These are phyloP conservation scores for Tyto alba DNA, from an alignment of 2,113 vertebrate species.

Conservation along the genomic window DNA sequence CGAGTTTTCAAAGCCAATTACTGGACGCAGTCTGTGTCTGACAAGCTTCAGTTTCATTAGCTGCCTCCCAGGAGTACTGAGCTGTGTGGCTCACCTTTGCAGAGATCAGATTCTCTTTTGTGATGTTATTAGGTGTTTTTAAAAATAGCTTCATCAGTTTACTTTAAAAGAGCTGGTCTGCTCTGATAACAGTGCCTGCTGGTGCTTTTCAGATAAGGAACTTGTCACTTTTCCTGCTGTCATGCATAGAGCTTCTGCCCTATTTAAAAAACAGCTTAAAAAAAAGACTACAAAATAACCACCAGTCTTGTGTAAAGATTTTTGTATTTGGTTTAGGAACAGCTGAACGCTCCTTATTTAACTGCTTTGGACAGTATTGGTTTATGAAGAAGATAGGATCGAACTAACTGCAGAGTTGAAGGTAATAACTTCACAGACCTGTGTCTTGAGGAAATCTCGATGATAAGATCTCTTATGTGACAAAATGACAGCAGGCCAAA, in stretches of 20 bases:
- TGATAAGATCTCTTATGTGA: neutral
- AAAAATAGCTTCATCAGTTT: conserved; percentile 37
- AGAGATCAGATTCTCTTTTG: conserved; percentile 16
- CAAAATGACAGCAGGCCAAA: neutral
- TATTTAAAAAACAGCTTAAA: conserved; percentile 8
- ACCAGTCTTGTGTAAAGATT: neutral
- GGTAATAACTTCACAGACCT: neutral
- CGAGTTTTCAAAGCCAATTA: neutral
- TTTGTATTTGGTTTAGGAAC: neutral
- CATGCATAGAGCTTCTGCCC: neutral
- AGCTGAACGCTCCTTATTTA: neutral
- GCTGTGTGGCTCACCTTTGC: neutral
- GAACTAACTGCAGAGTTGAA: neutral
- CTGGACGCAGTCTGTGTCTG: neutral
- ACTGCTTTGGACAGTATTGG: neutral
- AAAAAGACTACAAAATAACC: neutral
- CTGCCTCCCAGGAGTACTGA: neutral
- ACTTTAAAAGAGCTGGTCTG: conserved; percentile 26
- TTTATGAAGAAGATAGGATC: neutral
- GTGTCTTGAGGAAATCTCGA: neutral
- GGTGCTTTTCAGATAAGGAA: conserved; percentile 29
- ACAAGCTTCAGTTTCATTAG: conserved; percentile 32
- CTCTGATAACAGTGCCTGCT: conserved; percentile 2
- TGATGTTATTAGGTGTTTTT: conserved; percentile 34
- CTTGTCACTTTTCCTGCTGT: conserved; percentile 24